phyloP scores from a whole-genome alignment of 92 coral and sea anemone genomes.

The Bergia puertoricense region DNA sequence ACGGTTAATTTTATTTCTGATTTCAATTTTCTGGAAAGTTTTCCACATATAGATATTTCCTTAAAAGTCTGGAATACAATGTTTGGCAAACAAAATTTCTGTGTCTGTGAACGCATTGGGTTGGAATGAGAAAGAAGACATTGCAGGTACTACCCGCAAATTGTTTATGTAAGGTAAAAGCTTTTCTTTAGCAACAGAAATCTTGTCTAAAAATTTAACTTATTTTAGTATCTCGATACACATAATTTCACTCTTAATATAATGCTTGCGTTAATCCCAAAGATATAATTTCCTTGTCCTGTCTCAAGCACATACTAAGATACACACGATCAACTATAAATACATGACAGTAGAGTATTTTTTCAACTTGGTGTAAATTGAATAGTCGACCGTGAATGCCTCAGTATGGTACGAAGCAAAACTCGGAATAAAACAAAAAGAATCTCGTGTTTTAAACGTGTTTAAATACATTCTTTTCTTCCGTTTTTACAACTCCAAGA shows the following conservation, averaged over 20 bases:
- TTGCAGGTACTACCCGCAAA: conserved; percentile 72
- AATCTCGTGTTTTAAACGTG: neutral
- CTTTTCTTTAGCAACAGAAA: conserved; percentile 25
- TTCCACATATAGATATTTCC: conserved; percentile 21
- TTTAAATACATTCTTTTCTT: neutral
- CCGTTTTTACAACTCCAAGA: neutral
- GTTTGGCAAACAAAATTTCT: conserved; percentile 38
- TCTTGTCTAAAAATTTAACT: neutral
- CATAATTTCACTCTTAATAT: neutral
- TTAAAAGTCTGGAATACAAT: conserved; percentile 18
- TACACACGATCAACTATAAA: conserved; percentile 7
- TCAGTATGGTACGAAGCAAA: conserved; percentile 12
- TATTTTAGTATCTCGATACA: neutral
- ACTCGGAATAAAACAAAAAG: neutral
- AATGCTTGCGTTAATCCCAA: neutral
- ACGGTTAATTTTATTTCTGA: conserved; percentile 1
- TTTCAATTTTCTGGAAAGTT: neutral
- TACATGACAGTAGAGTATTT: neutral
- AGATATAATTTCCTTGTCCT: neutral
- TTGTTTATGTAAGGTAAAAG: conserved; percentile 82
- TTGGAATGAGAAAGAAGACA: conserved; percentile 28
- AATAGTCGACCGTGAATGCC: neutral
- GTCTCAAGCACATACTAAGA: conserved; percentile 1
- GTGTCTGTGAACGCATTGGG: conserved; percentile 27
- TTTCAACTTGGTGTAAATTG: neutral